Evolutionary conservation across 2,113 vertebrate genomes (phyloP), one percentile per base, ranked within the genome.

Genomic region (Emydura subglobosa): DNA sequence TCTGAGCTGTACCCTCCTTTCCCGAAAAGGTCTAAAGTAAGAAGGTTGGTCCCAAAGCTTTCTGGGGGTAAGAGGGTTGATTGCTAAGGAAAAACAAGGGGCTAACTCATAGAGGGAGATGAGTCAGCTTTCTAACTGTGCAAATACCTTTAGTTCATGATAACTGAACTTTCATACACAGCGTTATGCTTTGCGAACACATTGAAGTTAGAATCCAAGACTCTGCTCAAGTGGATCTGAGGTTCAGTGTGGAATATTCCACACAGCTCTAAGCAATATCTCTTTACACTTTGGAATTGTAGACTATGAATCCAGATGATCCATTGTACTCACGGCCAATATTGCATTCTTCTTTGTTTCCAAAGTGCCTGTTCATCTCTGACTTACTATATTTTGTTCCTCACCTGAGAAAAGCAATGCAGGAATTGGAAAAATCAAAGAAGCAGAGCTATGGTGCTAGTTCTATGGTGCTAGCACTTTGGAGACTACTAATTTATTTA

Each of bases 401-500:
- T 54, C 25, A 91, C 49, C 25, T 65, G 59, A 78, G 50, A 86
- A 82, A 91, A 44, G 29, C 54, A 87, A 93, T 47, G 14, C 79
- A 16, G 39, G 6, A 34, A 59, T 0, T 83, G 47, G 29, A 92
- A 93, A 95, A 34, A 65, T n/a, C 78, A 89, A 85, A 83, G 42
- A 90, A 90, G 6, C 17, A 50, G 65, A 91, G 44, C 82, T 78
- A 54, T 25, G 82, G 29, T 57, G 55, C 22, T 11, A 91, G 82
- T 2, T 53, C 19, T 14, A 50, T 25, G 19, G 49, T 87, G 44
- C 42, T 72, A 96, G 29, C 13, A 80, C n/a, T 81, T 17, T 24
- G 50, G 80, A 94, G 12, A 25, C 80, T 95, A 53, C 11, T 95
- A n/a, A 80, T 34, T 57, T 10, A 87, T 85, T 92, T 91, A 91